A percentile compares a stretch with the other conserved stretches of the same genome.
phyloP scores from a whole-genome alignment of 2,113 vertebrate species.

The Jacana jacana region DNA sequence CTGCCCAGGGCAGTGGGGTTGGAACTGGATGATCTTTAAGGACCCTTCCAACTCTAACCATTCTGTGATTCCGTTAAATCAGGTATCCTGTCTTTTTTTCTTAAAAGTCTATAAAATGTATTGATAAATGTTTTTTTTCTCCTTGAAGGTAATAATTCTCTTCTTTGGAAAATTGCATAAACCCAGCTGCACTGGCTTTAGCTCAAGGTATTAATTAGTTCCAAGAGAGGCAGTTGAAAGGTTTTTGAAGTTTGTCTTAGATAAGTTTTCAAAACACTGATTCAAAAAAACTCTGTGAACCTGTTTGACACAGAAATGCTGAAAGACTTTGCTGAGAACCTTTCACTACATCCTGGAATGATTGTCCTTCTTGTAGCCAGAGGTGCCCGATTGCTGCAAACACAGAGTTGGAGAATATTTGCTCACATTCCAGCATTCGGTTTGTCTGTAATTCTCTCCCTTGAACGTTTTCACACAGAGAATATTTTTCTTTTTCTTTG shows the following conservation, averaged over 20 bases:
- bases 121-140: background rate
- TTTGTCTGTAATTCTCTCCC: background rate
- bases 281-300: constrained; percentile 17
- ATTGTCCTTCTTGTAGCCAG: background rate
- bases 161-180: background rate
- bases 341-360: background rate
- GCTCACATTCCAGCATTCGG: background rate
- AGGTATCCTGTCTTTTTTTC: background rate
- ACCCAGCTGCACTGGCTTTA: background rate
- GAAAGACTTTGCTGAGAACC: constrained; percentile 1
- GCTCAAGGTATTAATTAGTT: constrained; percentile 17
- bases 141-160: background rate
- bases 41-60: too few relatives aligned
- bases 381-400: background rate
- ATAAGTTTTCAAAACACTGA: constrained; percentile 8
- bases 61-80: background rate
- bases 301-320: background rate
- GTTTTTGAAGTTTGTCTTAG: background rate
- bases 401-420: background rate
- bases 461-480: background rate
- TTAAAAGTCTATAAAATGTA: background rate
- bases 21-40: too few relatives aligned
- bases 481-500: background rate
- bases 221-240: background rate
- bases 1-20: too few relatives aligned